Percentiles rank a stretch among this genome's conserved stretches.
These are phyloP conservation scores for Oreotrochilus melanogaster DNA, from an alignment of 2,113 vertebrate species.

Conservation along the genomic window DNA sequence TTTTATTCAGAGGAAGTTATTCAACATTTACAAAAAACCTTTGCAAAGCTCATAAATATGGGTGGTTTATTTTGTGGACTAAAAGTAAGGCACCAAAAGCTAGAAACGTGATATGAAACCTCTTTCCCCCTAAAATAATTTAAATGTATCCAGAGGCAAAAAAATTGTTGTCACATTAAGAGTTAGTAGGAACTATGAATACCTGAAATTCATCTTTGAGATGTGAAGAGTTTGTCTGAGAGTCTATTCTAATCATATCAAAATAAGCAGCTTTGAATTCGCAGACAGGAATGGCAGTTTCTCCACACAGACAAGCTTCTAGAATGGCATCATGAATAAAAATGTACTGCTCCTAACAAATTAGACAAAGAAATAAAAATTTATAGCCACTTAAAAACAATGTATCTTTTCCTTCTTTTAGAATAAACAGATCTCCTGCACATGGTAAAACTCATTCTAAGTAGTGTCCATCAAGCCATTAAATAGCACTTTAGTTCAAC, in stretches of 20 bases:
- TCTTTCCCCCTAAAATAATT: constrained; percentile 29
- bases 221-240: constrained; percentile 98
- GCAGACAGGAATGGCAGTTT: constrained; percentile 96
- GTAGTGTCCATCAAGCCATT: neutral
- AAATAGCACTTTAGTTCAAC: neutral
- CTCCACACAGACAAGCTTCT: constrained; percentile 97
- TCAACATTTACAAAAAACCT: constrained; percentile 26
- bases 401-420: neutral
- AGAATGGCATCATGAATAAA: constrained; percentile 99
- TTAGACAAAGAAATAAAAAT: constrained; percentile 46
- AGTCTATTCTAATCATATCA: constrained; percentile 99
- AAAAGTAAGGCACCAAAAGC: constrained; percentile 12
- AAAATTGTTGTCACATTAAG: neutral
- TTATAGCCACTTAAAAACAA: constrained; percentile 23
- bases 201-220: constrained; percentile 99
- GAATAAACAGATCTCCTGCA: neutral
- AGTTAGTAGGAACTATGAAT: constrained; percentile 40
- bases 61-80: neutral
- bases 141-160: neutral
- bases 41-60: neutral
- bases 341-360: constrained; percentile 95
- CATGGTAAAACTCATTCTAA: constrained; percentile 19
- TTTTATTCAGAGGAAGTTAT: neutral
- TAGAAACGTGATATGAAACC: constrained; percentile 21
- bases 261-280: constrained; percentile 99